Evolutionary conservation across 1,140 invertebrate species (phyloP), one percentile per base, ranked within the genome.

Genomic region (Aporrectodea caliginosa): DNA sequence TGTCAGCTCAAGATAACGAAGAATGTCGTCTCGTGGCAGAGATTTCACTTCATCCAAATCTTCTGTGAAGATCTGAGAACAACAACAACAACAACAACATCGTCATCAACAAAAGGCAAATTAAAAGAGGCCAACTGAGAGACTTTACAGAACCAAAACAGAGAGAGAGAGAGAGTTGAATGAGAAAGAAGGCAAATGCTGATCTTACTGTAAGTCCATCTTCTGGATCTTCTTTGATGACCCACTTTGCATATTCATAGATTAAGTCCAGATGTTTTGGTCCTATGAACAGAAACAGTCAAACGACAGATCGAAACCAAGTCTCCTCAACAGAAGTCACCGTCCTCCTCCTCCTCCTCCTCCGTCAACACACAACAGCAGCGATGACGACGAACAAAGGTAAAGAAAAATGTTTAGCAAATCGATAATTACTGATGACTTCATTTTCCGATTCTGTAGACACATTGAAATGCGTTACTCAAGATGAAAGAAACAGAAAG

Each of bases 221-320:
- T 82, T 95, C 93, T 0, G 95, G 95, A 88, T 94, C 90, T 83
- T 93, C 91, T 81, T 92, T 91, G 29, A 99, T 87, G 70, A 99
- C 93, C 94, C 95, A 97, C 79, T 93, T 92, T n/a, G 95, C 92
- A 90, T 96, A 98, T 87, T 98, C 93, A 83, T 98, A 93, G 83
- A 99, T 97, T 43, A 98, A 87, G 82, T 95, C 92, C 81, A 98
- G 91, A 86, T 98, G 91, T 81, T 97, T 93, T 22, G 89, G n/a
- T n/a, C n/a, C n/a, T n/a, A n/a, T n/a, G n/a, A n/a, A n/a, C n/a
- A n/a, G n/a, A n/a, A n/a, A n/a, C n/a, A n/a, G n/a, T n/a, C n/a
- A n/a, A n/a, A n/a, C n/a, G n/a, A n/a, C n/a, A n/a, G n/a, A n/a
- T n/a, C n/a, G n/a, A n/a, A n/a, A n/a, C n/a, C n/a, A n/a, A n/a